Evolutionary conservation across 1,140 invertebrate genomes (phyloP).

Genomic region (Ceratina australensis): DNA sequence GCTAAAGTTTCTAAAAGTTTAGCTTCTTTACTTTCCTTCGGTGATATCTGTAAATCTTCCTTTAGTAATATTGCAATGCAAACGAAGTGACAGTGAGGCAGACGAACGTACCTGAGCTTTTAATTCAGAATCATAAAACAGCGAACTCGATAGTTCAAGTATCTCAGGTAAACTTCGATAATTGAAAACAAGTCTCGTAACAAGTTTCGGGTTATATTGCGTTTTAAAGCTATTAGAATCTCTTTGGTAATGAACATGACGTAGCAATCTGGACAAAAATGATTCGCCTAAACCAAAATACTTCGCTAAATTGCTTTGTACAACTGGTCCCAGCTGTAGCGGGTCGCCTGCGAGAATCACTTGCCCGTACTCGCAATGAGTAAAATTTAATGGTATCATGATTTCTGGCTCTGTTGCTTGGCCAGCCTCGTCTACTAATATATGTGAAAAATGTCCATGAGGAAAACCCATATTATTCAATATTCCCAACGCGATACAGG

Average conservation of each 20-base stretch:
- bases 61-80: conserved; percentile 27
- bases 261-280: conserved; percentile 85
- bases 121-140: conserved; percentile 91
- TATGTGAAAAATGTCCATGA: conserved; percentile 90
- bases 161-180: conserved; percentile 91
- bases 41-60: conserved; percentile 49
- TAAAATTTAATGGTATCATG: conserved; percentile 85
- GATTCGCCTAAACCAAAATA: conserved; percentile 85
- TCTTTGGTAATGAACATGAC: conserved; percentile 83
- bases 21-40: conserved; percentile 67
- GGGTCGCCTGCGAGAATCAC: conserved; percentile 95
- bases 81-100: background rate
- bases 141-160: conserved; percentile 85
- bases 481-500: conserved; percentile 86
- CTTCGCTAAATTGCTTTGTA: conserved; percentile 84
- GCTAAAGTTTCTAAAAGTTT: conserved; percentile 64
- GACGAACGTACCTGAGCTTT: conserved; percentile 77
- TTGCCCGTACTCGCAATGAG: conserved; percentile 81
- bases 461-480: conserved; percentile 85
- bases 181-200: conserved; percentile 88
- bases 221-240: conserved; percentile 80
- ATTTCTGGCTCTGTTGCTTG: conserved; percentile 94
- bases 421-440: conserved; percentile 94
- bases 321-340: conserved; percentile 92
- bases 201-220: conserved; percentile 84